Evolutionary conservation across 2,797 vertebrate species (phyloP).

Genomic region (Cephalopachus bancanus): DNA sequence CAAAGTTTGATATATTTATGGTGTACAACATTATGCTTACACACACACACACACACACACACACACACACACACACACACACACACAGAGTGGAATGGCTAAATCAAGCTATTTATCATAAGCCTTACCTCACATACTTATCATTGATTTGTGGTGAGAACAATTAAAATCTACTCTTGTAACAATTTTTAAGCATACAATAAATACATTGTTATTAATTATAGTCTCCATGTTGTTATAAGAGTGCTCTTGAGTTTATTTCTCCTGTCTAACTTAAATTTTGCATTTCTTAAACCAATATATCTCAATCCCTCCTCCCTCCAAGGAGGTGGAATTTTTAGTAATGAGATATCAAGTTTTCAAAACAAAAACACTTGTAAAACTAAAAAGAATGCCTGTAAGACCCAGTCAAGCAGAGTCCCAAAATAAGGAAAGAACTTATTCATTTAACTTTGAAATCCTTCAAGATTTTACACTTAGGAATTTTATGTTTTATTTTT

Average conservation of each 20-base stretch:
- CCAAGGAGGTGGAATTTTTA: neutral
- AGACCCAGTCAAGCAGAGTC: neutral
- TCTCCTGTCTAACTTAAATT: neutral
- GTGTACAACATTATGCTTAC: neutral
- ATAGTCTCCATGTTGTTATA: neutral
- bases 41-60: neutral
- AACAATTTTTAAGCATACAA: neutral
- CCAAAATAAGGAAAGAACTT: neutral
- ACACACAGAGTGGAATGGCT: neutral
- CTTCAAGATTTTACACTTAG: neutral
- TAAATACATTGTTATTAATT: neutral
- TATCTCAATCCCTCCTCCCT: neutral
- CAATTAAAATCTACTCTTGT: neutral
- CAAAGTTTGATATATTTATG: neutral
- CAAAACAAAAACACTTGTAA: neutral
- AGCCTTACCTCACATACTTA: neutral
- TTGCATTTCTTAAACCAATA: neutral
- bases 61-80: neutral
- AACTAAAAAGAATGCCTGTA: neutral
- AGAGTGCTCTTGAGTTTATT: neutral
- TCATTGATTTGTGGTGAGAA: neutral
- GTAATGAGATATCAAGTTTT: neutral
- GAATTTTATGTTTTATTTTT: too few species aligned
- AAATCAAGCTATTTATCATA: neutral
- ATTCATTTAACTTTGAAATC: neutral